Evolutionary conservation across 2,797 vertebrate genomes (phyloP).

Genomic region (Parauchenoglanis ngamensis): DNA sequence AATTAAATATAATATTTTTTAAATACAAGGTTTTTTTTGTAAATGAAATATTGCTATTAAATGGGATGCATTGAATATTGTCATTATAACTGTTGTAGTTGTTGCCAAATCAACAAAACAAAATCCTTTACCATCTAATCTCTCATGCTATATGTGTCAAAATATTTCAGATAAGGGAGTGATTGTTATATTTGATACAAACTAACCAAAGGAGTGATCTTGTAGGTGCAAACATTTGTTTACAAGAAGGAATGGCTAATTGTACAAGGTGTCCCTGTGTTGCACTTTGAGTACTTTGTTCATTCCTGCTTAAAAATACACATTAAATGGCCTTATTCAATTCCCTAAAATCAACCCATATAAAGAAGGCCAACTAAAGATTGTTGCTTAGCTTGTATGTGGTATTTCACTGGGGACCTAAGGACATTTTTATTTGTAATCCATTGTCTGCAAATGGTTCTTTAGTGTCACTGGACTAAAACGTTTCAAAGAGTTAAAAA

Average conservation of each 20-base stretch:
- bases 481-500: neutral
- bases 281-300: slow-evolving; percentile 20
- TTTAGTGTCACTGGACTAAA: slow-evolving; percentile 1
- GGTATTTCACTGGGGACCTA: slow-evolving; percentile 7
- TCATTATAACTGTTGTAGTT: neutral
- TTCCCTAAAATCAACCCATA: neutral
- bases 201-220: neutral
- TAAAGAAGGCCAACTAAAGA: neutral
- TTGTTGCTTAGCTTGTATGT: neutral
- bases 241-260: neutral
- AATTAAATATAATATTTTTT: neutral
- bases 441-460: neutral
- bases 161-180: neutral
- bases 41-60: neutral
- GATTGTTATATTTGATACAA: no score
- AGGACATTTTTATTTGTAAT: slow-evolving; percentile 3
- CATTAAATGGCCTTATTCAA: neutral
- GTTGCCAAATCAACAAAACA: neutral
- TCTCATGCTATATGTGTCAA: neutral
- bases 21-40: neutral
- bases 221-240: slow-evolving; percentile 11
- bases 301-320: slow-evolving; percentile 28
- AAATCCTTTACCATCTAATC: neutral
- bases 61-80: neutral
- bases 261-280: neutral